Evolutionary conservation across 2,113 vertebrate genomes (phyloP).

Genomic region (Erpornis zantholeuca): DNA sequence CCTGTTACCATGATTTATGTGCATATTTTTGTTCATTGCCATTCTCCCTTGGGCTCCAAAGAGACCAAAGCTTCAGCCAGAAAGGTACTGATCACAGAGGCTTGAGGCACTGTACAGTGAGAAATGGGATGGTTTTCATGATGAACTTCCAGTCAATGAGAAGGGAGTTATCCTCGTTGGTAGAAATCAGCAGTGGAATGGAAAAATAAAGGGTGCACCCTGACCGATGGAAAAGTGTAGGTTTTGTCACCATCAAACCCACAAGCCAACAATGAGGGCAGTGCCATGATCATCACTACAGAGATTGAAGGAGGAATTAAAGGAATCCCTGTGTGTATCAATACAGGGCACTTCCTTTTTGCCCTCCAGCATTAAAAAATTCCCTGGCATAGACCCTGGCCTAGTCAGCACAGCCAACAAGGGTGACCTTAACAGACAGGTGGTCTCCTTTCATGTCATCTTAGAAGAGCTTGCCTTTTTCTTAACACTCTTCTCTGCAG

Average conservation of each 20-base stretch:
- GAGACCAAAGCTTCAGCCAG: background rate
- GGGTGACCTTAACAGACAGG: background rate
- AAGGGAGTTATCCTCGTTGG: background rate
- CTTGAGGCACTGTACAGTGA: background rate
- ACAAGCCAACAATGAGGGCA: background rate
- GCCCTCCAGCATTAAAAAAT: background rate
- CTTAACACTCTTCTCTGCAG: background rate
- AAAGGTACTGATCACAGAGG: background rate
- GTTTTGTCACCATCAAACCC: background rate
- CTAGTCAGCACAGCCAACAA: background rate
- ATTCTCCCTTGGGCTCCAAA: background rate
- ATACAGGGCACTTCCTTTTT: background rate
- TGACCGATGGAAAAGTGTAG: background rate
- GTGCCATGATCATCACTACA: background rate
- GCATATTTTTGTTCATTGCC: background rate
- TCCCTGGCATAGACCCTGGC: background rate
- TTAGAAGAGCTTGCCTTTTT: background rate
- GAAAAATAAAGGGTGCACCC: background rate
- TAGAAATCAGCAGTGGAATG: background rate
- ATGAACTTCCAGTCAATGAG: background rate
- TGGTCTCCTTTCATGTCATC: background rate
- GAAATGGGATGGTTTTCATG: background rate
- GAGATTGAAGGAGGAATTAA: background rate
- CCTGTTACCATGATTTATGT: background rate
- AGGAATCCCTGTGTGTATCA: fast-evolving